These are phyloP conservation scores for Bothrops jararaca DNA, from an alignment of 2,113 vertebrate genomes.

Conservation along the genomic window DNA sequence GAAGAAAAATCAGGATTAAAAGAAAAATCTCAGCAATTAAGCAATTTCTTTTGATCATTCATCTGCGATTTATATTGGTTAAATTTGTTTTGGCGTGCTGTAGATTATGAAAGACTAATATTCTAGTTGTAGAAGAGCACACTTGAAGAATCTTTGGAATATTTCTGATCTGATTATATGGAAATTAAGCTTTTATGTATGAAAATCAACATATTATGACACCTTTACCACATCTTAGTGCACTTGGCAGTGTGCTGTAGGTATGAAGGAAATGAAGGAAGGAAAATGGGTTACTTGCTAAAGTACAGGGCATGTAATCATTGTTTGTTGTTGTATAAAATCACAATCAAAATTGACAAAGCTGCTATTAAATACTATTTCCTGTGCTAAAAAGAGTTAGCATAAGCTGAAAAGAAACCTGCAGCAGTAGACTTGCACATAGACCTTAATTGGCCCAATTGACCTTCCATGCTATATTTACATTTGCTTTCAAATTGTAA, in stretches of 20 bases:
- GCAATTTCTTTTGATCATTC: not conserved
- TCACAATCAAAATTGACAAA: slow-evolving; percentile 82
- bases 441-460: slow-evolving; percentile 91
- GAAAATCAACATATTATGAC: slow-evolving; percentile 55
- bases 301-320: slow-evolving; percentile 59
- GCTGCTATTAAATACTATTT: slow-evolving; percentile 83
- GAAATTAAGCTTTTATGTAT: slow-evolving; percentile 51
- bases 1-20: not conserved
- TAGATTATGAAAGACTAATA: slow-evolving; percentile 29
- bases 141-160: slow-evolving; percentile 40
- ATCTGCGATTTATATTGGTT: slow-evolving; percentile 19
- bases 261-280: slow-evolving; percentile 49
- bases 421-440: slow-evolving; percentile 84
- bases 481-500: slow-evolving; percentile 95
- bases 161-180: slow-evolving; percentile 50
- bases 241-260: slow-evolving; percentile 42
- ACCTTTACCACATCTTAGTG: slow-evolving; percentile 39
- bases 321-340: slow-evolving; percentile 79
- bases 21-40: slow-evolving; percentile 1
- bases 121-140: slow-evolving; percentile 34
- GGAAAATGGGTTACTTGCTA: slow-evolving; percentile 63
- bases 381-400: slow-evolving; percentile 78
- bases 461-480: slow-evolving; percentile 89
- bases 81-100: slow-evolving; percentile 20
- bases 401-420: slow-evolving; percentile 74